Conservation (phyloP, 2,113 vertebrate genomes). For the Hippocampus guttulatus region DNA sequence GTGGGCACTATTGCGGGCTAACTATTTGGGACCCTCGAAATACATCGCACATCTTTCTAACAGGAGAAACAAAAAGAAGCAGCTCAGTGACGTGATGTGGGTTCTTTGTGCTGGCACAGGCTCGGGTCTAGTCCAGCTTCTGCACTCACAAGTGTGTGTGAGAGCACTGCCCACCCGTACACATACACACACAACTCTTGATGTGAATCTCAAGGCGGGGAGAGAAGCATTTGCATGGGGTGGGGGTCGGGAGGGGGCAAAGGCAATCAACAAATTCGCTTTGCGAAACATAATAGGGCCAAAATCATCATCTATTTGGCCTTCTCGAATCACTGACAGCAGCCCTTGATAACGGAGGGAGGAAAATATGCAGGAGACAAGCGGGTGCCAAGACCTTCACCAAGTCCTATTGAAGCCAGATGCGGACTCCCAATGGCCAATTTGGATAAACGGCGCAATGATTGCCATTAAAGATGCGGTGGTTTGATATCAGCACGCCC, state of each 20-base stretch:
- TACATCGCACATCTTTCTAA: background rate
- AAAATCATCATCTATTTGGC: conserved; percentile 75
- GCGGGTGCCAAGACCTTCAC: conserved; percentile 72
- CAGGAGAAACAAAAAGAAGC: background rate
- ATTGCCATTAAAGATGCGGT: conserved; percentile 71
- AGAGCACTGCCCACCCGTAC: conserved; percentile 43
- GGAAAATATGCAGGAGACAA: conserved; percentile 74
- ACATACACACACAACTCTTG: conserved; percentile 16
- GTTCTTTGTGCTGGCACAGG: conserved; percentile 58
- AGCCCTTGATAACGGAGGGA: conserved; percentile 60
- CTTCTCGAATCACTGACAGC: conserved; percentile 79
- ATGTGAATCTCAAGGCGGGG: conserved; percentile 25
- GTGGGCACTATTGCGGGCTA: too few species aligned
- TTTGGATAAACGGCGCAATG: conserved; percentile 76
- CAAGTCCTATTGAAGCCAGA: conserved; percentile 80
- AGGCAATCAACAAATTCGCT: conserved; percentile 65
- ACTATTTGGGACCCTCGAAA: too few species aligned
- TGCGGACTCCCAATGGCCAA: conserved; percentile 75
- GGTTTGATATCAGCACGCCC: conserved; percentile 65
- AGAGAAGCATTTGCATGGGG: background rate
- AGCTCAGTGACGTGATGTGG: conserved; percentile 33
- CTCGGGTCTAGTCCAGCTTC: conserved; percentile 42
- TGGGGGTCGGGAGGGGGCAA: conserved; percentile 46
- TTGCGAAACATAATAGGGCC: conserved; percentile 67
- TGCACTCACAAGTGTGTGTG: conserved; percentile 50